Conservation (phyloP, 1,140 invertebrate genomes). For the Colletes latitarsis region DNA sequence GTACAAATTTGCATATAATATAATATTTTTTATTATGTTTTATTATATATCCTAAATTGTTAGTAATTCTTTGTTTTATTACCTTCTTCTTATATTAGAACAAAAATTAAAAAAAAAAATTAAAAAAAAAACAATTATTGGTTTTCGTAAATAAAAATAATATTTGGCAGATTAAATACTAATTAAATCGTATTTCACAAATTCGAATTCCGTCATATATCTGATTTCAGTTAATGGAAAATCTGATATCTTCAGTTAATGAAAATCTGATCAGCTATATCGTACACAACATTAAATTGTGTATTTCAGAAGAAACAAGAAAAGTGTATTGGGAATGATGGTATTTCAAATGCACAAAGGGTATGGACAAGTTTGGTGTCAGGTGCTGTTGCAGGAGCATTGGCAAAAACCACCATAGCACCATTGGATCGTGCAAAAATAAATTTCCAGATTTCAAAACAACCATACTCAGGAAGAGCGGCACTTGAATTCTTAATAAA, state of each 20-base stretch:
- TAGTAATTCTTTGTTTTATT: neutral
- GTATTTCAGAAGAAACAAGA: conserved; percentile 47
- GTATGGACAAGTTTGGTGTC: conserved; percentile 88
- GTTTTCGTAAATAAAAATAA: neutral
- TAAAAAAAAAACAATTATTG: neutral
- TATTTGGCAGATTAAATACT: neutral
- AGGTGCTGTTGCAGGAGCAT: conserved; percentile 94
- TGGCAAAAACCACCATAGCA: conserved; percentile 98
- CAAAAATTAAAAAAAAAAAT: neutral
- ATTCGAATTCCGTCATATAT: conserved; percentile 30
- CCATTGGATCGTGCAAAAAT: conserved; percentile 99
- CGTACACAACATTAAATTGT: conserved; percentile 34
- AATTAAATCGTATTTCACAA: conserved; percentile 18
- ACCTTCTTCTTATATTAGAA: neutral
- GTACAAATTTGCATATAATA: neutral
- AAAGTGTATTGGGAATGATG: conserved; percentile 17
- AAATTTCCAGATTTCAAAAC: conserved; percentile 95
- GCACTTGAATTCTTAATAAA: conserved; percentile 90
- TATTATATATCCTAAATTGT: neutral
- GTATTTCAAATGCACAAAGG: conserved; percentile 79
- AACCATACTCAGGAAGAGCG: conserved; percentile 89
- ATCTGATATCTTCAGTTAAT: conserved; percentile 10
- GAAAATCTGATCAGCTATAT: conserved; percentile 5
- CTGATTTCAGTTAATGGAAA: conserved; percentile 25
- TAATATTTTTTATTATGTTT: neutral